Conservation (phyloP, 2,113 vertebrate genomes). For the Macrotis lagotis region DNA sequence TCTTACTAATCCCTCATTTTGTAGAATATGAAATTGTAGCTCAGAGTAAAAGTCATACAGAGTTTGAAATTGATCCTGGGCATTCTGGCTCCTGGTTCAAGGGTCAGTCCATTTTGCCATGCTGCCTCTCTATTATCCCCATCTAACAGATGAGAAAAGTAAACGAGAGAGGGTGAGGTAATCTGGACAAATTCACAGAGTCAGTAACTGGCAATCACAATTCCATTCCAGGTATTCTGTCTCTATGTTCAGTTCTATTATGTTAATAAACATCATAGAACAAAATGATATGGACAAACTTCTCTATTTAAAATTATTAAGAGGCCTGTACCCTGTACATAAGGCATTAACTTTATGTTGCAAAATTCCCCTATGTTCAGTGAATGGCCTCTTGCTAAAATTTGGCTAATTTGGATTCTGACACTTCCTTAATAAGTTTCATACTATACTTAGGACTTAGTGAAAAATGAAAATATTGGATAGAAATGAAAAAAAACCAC, state of each 20-base stretch:
- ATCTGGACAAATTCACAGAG: background rate
- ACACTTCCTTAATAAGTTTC: slow-evolving; percentile 6
- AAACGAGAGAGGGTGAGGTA: background rate
- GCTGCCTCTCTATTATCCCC: background rate
- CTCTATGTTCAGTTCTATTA: background rate
- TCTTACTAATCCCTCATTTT: background rate
- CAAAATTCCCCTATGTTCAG: slow-evolving; percentile 18
- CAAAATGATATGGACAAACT: background rate
- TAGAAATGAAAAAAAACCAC: background rate
- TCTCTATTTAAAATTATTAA: slow-evolving; percentile 33
- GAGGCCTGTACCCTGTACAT: background rate
- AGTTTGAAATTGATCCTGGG: background rate
- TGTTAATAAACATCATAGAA: background rate
- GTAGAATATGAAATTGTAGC: background rate
- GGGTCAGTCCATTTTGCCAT: background rate
- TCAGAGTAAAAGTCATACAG: background rate
- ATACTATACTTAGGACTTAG: slow-evolving; percentile 19
- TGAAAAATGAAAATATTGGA: background rate
- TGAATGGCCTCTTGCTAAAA: background rate
- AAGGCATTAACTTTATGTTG: background rate
- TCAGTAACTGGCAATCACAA: background rate
- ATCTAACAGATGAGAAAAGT: background rate
- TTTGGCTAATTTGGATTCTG: background rate
- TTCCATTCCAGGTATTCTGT: background rate
- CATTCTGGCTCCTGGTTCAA: background rate